Conservation (phyloP, 2,113 vertebrate genomes). For the Odocoileus virginianus region DNA sequence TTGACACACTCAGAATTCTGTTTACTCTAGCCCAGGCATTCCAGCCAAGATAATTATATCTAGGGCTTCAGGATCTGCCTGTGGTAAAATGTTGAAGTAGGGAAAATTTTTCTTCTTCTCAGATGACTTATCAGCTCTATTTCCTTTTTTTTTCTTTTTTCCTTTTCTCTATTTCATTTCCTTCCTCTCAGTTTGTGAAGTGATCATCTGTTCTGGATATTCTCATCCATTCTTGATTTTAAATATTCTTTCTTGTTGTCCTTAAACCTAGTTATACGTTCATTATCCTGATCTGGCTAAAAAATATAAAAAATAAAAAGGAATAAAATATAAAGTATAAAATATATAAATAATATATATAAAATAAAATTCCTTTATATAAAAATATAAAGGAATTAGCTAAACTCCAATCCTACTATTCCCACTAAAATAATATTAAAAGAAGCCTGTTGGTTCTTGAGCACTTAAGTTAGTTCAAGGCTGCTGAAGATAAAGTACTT, state of each 20-base stretch:
- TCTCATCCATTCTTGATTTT: not conserved
- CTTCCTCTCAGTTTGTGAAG: not conserved
- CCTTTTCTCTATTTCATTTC: not conserved
- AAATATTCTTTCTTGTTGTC: not conserved
- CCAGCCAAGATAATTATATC: constrained; percentile 27
- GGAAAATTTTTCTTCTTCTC: not conserved
- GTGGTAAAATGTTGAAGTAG: not conserved
- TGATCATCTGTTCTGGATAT: not conserved
- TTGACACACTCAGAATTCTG: constrained; percentile 50
- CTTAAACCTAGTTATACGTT: not conserved
- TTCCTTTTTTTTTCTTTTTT: not conserved
- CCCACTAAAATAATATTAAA: not conserved
- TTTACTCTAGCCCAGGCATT: constrained; percentile 31
- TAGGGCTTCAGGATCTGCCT: not conserved
- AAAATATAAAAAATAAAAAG: not conserved
- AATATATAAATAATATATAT: no score
- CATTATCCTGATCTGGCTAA: not conserved
- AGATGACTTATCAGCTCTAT: not conserved
- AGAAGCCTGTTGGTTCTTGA: not conserved
- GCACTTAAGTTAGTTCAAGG: not conserved
- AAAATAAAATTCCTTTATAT: no score
- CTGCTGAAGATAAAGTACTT: not conserved
- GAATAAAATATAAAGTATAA: not conserved
- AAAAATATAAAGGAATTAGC: not conserved
- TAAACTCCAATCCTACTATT: not conserved